Conservation (phyloP, 2,113 vertebrate genomes). For the Embiotoca jacksoni region DNA sequence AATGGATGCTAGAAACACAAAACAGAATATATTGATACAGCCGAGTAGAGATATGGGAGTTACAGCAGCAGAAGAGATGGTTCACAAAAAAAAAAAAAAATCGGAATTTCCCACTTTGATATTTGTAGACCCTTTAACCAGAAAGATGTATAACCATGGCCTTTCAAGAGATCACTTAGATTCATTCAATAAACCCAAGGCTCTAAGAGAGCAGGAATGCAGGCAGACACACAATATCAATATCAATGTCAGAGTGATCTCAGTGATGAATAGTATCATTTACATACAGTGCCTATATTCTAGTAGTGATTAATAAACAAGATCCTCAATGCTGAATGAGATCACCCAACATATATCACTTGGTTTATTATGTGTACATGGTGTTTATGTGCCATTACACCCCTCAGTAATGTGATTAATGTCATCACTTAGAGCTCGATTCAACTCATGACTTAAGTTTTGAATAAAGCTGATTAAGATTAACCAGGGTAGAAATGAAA, state of each 20-base stretch:
- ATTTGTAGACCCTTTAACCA: background rate
- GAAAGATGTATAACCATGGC: background rate
- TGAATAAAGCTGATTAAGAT: slow-evolving; percentile 39
- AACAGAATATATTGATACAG: slow-evolving; percentile 6
- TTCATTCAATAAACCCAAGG: slow-evolving; percentile 14
- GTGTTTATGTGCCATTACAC: slow-evolving; percentile 46
- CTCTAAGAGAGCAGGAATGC: background rate
- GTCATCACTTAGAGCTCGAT: slow-evolving; percentile 27
- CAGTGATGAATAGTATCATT: slow-evolving; percentile 56
- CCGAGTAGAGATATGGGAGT: background rate
- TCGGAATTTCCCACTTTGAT: background rate
- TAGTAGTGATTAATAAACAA: slow-evolving; percentile 54
- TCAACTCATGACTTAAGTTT: slow-evolving; percentile 34
- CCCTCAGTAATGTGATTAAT: slow-evolving; percentile 54
- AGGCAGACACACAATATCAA: slow-evolving; percentile 22
- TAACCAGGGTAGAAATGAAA: slow-evolving; percentile 17
- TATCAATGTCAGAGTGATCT: slow-evolving; percentile 33
- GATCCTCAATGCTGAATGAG: slow-evolving; percentile 26
- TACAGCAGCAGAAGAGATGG: background rate
- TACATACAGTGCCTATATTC: slow-evolving; percentile 51
- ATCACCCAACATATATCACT: slow-evolving; percentile 47
- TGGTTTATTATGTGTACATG: slow-evolving; percentile 43
- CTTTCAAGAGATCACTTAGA: slow-evolving; percentile 11
- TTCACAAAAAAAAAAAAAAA: background rate
- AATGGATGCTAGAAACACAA: slow-evolving; percentile 16